Evolutionary conservation across 1,140 invertebrate genomes (phyloP).

Genomic region (Cotesia chilonis): DNA sequence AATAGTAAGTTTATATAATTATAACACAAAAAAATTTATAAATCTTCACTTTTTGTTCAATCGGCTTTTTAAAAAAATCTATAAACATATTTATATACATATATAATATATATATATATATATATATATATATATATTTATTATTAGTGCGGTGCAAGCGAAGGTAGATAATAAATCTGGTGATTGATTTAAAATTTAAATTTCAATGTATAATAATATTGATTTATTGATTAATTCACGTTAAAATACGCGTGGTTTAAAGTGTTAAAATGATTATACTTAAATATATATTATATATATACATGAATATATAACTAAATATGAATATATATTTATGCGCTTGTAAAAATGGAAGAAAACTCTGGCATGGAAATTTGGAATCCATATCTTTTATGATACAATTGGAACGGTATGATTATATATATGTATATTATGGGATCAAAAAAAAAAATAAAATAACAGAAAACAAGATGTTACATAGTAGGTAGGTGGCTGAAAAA

Average conservation of each 20-base stretch:
- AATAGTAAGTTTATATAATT: constrained; percentile 26
- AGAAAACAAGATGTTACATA: constrained; percentile 54
- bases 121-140: no score
- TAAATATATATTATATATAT: not conserved
- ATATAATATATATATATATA: no score
- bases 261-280: not conserved
- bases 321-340: constrained; percentile 9
- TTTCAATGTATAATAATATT: constrained; percentile 54
- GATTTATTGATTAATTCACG: not conserved
- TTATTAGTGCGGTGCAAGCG: constrained; percentile 36
- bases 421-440: constrained; percentile 54
- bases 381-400: constrained; percentile 53
- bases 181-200: constrained; percentile 54
- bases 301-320: constrained; percentile 1
- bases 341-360: constrained; percentile 7
- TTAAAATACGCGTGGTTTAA: not conserved
- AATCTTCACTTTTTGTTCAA: no score
- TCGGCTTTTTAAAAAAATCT: not conserved
- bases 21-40: constrained; percentile 13
- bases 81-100: no score
- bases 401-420: constrained; percentile 50
- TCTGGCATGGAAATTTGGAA: constrained; percentile 57
- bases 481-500: constrained; percentile 50
- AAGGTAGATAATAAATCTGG: constrained; percentile 46
- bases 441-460: constrained; percentile 36